A percentile compares a stretch with the other conserved stretches of the same genome.
These are phyloP conservation scores for Pituophis catenifer DNA, from an alignment of 2,113 vertebrate genomes.

Conservation along the genomic window DNA sequence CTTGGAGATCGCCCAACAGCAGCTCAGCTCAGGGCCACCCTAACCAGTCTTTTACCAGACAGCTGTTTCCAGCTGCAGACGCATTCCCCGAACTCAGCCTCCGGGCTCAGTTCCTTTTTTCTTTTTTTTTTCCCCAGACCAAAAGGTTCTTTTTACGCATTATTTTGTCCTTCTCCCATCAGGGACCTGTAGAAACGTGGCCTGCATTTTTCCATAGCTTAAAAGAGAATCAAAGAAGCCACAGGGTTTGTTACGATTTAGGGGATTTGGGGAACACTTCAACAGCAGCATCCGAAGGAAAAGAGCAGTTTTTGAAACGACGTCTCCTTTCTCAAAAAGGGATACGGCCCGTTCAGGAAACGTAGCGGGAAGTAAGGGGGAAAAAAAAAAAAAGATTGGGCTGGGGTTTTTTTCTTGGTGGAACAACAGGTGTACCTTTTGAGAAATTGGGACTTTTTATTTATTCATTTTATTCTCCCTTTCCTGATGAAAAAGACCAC, in stretches of 20 bases:
- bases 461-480: too few relatives aligned
- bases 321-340: not conserved
- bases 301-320: not conserved
- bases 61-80: not conserved
- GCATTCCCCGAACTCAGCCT: not conserved
- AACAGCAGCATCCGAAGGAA: not conserved
- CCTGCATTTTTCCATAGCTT: not conserved
- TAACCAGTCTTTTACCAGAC: not conserved
- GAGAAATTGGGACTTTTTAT: too few relatives aligned
- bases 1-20: not conserved
- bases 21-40: not conserved
- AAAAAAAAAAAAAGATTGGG: too few relatives aligned
- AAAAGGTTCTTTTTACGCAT: not conserved
- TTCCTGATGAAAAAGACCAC: not conserved
- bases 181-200: not conserved
- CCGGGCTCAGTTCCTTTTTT: not conserved
- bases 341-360: too few relatives aligned
- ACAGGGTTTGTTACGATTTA: not conserved
- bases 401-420: fast-evolving
- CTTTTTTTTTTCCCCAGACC: not conserved
- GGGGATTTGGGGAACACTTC: not conserved
- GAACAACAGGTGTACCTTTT: not conserved
- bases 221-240: not conserved
- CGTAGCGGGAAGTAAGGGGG: not conserved
- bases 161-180: not conserved